Percentiles rank a stretch among this genome's conserved stretches.
Evolutionary conservation across 2,797 vertebrate genomes (phyloP).

Genomic region (Malacoraja senta): DNA sequence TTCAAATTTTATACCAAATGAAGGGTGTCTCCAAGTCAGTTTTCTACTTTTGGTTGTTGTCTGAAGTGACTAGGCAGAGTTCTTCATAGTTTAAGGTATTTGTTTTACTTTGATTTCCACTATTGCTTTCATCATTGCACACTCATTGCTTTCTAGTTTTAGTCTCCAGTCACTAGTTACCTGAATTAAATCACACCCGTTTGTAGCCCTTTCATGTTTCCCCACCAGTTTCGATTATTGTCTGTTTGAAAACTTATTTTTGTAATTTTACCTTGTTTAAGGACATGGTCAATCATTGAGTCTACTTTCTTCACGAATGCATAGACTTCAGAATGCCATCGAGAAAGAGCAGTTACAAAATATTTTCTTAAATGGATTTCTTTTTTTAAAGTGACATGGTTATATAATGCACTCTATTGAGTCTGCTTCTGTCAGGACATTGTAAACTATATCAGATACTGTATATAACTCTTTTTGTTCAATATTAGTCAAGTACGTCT

Average conservation of each 20-base stretch:
- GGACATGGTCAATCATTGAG: background rate
- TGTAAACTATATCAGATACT: slow-evolving; percentile 7
- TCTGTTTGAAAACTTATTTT: background rate
- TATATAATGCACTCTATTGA: background rate
- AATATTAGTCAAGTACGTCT: background rate
- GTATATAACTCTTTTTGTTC: slow-evolving; percentile 14
- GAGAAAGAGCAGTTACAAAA: background rate
- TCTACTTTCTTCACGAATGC: background rate
- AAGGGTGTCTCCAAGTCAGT: background rate
- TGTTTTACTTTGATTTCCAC: slow-evolving; percentile 2
- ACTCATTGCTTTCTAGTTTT: slow-evolving; percentile 12
- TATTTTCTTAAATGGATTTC: background rate
- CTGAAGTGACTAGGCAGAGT: background rate
- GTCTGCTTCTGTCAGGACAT: background rate
- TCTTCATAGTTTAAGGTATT: background rate
- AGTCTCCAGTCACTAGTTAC: background rate
- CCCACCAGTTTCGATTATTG: background rate
- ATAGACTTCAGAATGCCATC: background rate
- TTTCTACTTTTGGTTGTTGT: background rate
- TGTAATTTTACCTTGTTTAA: background rate
- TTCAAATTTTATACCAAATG: slow-evolving; percentile 9
- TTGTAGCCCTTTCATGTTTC: background rate
- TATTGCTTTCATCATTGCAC: background rate
- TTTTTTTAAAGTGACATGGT: background rate
- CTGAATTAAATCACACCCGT: background rate